These are phyloP conservation scores for Pipistrellus pipistrellus DNA, from an alignment of 2,797 vertebrate genomes.

Conservation along the genomic window DNA sequence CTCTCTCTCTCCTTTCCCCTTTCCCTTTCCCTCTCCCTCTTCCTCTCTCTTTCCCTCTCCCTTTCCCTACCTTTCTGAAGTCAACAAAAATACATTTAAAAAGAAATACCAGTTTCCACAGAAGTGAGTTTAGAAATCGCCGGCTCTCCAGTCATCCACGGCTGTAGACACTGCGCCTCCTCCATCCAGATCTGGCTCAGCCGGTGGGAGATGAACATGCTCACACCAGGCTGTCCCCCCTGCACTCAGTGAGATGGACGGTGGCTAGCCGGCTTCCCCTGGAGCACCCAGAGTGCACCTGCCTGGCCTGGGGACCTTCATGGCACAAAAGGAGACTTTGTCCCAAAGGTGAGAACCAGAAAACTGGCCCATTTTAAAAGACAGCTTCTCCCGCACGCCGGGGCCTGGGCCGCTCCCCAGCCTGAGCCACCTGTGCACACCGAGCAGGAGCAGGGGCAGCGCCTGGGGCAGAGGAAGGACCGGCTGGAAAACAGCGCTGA, in stretches of 20 bases:
- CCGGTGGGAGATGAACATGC: background rate
- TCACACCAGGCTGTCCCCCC: background rate
- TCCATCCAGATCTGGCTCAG: background rate
- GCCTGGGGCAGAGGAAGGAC: accelerated
- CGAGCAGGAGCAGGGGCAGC: background rate
- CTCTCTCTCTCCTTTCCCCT: no score
- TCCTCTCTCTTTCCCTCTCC: no score
- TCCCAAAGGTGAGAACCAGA: background rate
- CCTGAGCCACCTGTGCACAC: background rate
- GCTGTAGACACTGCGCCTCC: background rate
- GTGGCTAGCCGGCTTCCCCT: background rate
- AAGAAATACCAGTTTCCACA: no score
- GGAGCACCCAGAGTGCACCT: background rate
- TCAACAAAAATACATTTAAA: no score
- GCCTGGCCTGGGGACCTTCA: background rate
- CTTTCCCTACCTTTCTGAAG: no score
- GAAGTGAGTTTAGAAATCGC: background rate
- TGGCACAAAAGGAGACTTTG: background rate
- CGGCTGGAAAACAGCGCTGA: no score
- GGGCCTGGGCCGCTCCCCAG: background rate
- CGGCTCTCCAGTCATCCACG: background rate
- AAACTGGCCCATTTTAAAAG: background rate
- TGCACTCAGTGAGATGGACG: accelerated
- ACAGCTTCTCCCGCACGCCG: background rate
- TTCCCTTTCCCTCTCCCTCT: no score